Conservation (phyloP, 1,140 invertebrate genomes). For the Oncopodura yosiiana region DNA sequence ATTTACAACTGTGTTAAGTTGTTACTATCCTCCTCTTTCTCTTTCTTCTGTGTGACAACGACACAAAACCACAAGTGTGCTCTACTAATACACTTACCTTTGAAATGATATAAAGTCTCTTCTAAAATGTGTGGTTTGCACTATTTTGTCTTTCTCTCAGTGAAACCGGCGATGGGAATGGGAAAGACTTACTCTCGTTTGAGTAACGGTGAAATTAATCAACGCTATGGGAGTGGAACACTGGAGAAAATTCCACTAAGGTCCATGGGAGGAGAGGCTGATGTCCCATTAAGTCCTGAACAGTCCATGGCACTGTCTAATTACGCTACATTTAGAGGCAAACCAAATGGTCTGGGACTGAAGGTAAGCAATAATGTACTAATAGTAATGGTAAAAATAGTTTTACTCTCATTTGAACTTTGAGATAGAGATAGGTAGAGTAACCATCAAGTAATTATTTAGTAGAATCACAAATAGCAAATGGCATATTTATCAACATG, state of each 20-base stretch:
- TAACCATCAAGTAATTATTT: constrained; percentile 25
- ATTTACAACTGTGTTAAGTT: not conserved
- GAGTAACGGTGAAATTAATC: constrained; percentile 36
- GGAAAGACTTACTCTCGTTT: constrained; percentile 32
- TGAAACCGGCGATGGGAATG: constrained; percentile 24
- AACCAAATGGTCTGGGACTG: constrained; percentile 31
- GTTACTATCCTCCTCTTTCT: not conserved
- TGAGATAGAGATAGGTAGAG: too few relatives aligned
- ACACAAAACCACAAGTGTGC: too few relatives aligned
- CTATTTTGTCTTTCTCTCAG: constrained; percentile 15
- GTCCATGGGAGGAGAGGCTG: constrained; percentile 16
- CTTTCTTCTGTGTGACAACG: not conserved
- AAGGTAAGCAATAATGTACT: constrained; percentile 25
- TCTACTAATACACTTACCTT: too few relatives aligned
- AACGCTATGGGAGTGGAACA: constrained; percentile 24
- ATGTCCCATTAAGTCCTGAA: constrained; percentile 23
- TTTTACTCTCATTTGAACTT: constrained; percentile 10
- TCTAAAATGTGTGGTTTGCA: constrained; percentile 6
- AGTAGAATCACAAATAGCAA: constrained; percentile 28
- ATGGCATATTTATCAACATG: not conserved
- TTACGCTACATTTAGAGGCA: constrained; percentile 34
- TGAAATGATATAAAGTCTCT: too few relatives aligned
- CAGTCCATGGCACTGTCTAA: constrained; percentile 29
- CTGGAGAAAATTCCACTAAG: constrained; percentile 32
- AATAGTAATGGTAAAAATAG: too few relatives aligned